Conservation (phyloP, 2,888 invertebrate genomes). For the Rhodophaea formosa region DNA sequence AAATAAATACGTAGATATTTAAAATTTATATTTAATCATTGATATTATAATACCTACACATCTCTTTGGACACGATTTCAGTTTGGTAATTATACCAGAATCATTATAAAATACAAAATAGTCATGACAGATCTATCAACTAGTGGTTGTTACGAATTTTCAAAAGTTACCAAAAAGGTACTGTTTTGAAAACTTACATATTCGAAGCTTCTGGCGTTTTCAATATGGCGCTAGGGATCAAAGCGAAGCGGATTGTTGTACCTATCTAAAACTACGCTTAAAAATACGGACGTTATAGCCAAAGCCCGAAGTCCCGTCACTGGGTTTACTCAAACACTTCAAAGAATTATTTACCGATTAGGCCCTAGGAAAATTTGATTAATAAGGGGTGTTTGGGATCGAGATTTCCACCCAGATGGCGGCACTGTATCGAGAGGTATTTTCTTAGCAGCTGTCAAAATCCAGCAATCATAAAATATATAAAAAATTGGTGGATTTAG, state of each 20-base stretch:
- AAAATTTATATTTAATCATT: slow-evolving; percentile 39
- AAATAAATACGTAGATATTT: slow-evolving; percentile 63
- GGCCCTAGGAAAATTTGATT: too few relatives aligned
- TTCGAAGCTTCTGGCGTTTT: slow-evolving; percentile 7
- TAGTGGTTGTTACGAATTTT: slow-evolving; percentile 25
- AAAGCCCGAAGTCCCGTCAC: not conserved
- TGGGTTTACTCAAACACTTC: not conserved
- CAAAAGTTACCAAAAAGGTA: slow-evolving; percentile 13
- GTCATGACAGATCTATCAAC: slow-evolving; percentile 46
- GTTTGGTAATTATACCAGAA: slow-evolving; percentile 54
- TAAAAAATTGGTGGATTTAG: too few relatives aligned
- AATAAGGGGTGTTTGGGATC: too few relatives aligned
- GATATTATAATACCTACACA: slow-evolving; percentile 50
- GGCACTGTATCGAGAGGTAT: too few relatives aligned
- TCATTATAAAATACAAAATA: slow-evolving; percentile 34
- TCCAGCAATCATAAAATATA: too few relatives aligned
- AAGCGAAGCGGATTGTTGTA: slow-evolving; percentile 26
- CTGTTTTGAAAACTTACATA: slow-evolving; percentile 16
- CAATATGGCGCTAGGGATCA: slow-evolving; percentile 18
- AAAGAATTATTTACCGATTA: too few relatives aligned
- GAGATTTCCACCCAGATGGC: too few relatives aligned
- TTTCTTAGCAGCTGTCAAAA: too few relatives aligned
- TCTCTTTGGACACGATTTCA: slow-evolving; percentile 73
- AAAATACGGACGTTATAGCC: slow-evolving; percentile 5
- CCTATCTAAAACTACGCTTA: slow-evolving; percentile 27